These are phyloP conservation scores for Ovis canadensis DNA, from an alignment of 2,113 vertebrate genomes.

Conservation along the genomic window DNA sequence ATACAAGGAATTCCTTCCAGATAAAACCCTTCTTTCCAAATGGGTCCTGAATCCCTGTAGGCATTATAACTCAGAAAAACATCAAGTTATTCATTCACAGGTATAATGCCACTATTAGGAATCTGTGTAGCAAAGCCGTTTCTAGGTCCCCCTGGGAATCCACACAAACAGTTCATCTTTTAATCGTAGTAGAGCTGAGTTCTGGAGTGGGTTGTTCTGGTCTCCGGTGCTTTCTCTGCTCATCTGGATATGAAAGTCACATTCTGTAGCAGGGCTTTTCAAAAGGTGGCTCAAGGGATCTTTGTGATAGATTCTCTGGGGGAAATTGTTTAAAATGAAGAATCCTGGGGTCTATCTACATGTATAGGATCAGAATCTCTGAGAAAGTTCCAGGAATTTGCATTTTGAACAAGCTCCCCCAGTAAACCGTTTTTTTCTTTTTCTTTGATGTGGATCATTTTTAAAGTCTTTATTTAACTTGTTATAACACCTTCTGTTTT, in stretches of 20 bases:
- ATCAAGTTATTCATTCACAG: background rate
- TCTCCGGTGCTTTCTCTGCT: background rate
- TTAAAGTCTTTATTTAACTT: background rate
- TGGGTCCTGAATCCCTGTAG: background rate
- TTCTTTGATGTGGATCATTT: background rate
- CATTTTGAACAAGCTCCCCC: background rate
- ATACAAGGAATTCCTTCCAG: background rate
- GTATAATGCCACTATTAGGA: background rate
- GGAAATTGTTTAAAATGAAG: background rate
- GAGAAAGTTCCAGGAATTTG: background rate
- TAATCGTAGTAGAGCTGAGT: background rate
- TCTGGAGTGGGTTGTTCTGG: background rate
- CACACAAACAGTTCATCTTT: background rate
- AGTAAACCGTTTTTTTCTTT: background rate
- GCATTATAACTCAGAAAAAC: background rate
- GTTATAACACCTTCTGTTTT: background rate
- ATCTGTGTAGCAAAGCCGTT: background rate
- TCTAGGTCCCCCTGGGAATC: background rate
- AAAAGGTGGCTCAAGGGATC: background rate
- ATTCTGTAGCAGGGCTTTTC: background rate
- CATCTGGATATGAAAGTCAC: background rate
- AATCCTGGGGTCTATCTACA: background rate
- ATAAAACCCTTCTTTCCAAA: slow-evolving; percentile 15
- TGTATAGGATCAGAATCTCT: background rate
- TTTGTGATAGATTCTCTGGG: background rate